Evolutionary conservation across 2,797 vertebrate species (phyloP).

Genomic region (Gymnoscopelus braueri): DNA sequence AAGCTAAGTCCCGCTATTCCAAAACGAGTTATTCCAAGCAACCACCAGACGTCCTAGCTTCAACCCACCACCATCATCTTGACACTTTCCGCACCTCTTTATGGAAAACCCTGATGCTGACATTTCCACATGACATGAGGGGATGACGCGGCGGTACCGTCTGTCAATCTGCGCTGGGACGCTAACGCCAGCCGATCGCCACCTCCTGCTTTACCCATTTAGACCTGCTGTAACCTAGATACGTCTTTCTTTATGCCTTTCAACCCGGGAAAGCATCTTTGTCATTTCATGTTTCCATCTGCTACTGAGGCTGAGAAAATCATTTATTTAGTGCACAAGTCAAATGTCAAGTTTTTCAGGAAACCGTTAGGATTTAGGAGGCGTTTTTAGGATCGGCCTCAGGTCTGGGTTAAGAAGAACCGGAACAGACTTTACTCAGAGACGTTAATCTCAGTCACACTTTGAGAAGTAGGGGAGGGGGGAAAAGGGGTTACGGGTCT

Average conservation of each 20-base stretch:
- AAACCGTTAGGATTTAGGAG: too few species aligned
- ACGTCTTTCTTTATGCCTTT: too few species aligned
- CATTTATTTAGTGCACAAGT: too few species aligned
- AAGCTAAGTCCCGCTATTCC: conserved; percentile 69
- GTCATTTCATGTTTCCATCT: too few species aligned
- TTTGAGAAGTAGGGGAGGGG: conserved; percentile 60
- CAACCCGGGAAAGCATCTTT: too few species aligned
- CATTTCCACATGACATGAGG: conserved; percentile 49
- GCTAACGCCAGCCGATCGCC: too few species aligned
- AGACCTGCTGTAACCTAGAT: conserved; percentile 8
- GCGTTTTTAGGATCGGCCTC: too few species aligned
- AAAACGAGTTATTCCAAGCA: conserved; percentile 72
- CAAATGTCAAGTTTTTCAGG: too few species aligned
- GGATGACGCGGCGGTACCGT: too few species aligned
- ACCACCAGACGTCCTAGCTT: conserved; percentile 56
- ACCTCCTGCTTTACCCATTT: background rate
- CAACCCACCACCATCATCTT: conserved; percentile 11
- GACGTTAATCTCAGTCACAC: too few species aligned
- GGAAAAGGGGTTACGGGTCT: conserved; percentile 23
- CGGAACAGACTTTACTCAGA: conserved; percentile 24
- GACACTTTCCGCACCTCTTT: conserved; percentile 43
- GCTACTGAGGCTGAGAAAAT: too few species aligned
- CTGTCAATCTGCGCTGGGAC: too few species aligned
- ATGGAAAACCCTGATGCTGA: conserved; percentile 67
- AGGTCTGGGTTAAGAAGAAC: conserved; percentile 23